Percentiles rank a stretch among this genome's conserved stretches.
Conservation (phyloP, 1,140 invertebrate genomes). For the Monochamus saltuarius region DNA sequence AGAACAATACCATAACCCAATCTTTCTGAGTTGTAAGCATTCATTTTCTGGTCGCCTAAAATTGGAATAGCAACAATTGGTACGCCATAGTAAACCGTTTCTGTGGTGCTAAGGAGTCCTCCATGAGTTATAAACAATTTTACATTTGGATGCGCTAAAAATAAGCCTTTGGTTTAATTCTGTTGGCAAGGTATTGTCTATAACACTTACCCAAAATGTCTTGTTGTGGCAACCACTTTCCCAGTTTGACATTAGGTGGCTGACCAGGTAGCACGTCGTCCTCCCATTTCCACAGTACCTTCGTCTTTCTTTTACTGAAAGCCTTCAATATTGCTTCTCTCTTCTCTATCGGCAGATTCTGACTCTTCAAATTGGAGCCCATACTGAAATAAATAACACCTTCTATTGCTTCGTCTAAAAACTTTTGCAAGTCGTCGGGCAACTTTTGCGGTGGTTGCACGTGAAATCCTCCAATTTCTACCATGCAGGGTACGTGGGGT, state of each 20-base stretch:
- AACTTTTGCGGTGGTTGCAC: constrained; percentile 43
- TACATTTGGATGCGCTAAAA: constrained; percentile 30
- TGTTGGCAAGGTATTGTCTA: background rate
- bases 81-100: constrained; percentile 70
- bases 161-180: background rate
- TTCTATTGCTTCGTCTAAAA: constrained; percentile 53
- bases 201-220: constrained; percentile 29
- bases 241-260: constrained; percentile 23
- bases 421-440: constrained; percentile 54
- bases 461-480: constrained; percentile 53
- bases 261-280: constrained; percentile 49
- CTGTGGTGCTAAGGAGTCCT: constrained; percentile 67
- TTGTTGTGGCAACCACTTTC: constrained; percentile 29
- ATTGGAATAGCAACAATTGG: constrained; percentile 73
- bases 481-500: constrained; percentile 50
- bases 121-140: constrained; percentile 33
- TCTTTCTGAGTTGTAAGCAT: constrained; percentile 54
- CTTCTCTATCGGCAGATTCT: constrained; percentile 52
- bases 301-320: constrained; percentile 57
- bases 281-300: constrained; percentile 67
- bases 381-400: constrained; percentile 64
- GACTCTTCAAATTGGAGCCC: constrained; percentile 60
- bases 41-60: constrained; percentile 63
- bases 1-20: constrained; percentile 52
- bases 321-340: constrained; percentile 52